Evolutionary conservation across 2,113 vertebrate genomes (phyloP), one percentile per base, ranked within the genome.

Genomic region (Barnardius zonarius): DNA sequence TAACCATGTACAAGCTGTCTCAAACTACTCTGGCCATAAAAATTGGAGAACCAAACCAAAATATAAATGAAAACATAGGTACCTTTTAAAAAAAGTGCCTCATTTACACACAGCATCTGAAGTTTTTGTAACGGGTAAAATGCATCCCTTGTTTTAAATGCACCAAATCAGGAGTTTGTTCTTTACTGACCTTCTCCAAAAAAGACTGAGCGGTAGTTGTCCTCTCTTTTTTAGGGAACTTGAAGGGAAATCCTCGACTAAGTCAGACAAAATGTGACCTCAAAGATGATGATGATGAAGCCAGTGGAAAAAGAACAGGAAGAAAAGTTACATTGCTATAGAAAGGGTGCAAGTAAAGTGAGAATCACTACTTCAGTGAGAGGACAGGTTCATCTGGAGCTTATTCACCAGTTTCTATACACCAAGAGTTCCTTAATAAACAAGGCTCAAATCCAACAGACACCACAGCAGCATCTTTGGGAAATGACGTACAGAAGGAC

Each of bases 401-500:
- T 83, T 49, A 70, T 64, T 63, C 46, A 49, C 39, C 24, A 39
- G 31, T 64, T 78, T 66, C 57, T 37, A 23, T 63, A 72, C 27
- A 51, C n/a, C 24, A 90, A 96, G 31, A 54, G 33, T 46, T 90
- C 51, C 82, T 77, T 28, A 63, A 74, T n/a, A 33, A 88, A 48
- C 83, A 84, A 49, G 12, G 43, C 61, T 78, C 10, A 61, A 93
- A 76, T 54, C 72, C 59, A 95, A 89, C 44, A 95, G 54, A 78
- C 57, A 74, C 25, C 66, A 51, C 25, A 74, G 88, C 39, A 78
- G 39, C 43, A 67, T 70, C 51, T 72, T 70, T 46, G 33, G 54
- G 63, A 76, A 76, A 44, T 1, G 3, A 67, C 31, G n/a, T 31
- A 52, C 31, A 63, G 83, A 64, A 79, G 19, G 69, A 30, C 20